These are phyloP conservation scores for Pyralis farinalis DNA, from an alignment of 2,888 invertebrate genomes.

Conservation along the genomic window DNA sequence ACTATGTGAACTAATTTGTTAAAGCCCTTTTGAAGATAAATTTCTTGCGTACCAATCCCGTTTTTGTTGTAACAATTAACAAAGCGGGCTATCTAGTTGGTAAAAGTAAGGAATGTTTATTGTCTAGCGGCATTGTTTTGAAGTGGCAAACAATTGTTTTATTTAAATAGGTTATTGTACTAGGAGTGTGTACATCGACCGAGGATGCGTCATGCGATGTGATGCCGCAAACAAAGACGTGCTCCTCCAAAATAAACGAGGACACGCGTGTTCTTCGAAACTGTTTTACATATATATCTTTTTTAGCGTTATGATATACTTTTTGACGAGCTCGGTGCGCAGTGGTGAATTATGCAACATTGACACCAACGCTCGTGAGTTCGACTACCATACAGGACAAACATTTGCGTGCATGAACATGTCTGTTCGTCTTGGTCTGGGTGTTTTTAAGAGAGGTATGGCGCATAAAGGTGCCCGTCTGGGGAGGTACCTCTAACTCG, in stretches of 20 bases:
- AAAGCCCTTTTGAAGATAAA: too few species aligned
- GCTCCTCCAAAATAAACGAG: slow-evolving; percentile 39
- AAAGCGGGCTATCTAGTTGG: neutral
- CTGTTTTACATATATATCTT: slow-evolving; percentile 11
- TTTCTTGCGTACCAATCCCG: too few species aligned
- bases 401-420: too few species aligned
- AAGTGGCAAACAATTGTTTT: slow-evolving; percentile 5
- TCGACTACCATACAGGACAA: too few species aligned
- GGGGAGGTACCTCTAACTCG: too few species aligned
- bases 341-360: too few species aligned
- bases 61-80: neutral
- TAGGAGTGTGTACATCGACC: slow-evolving; percentile 13
- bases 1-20: too few species aligned
- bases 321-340: too few species aligned
- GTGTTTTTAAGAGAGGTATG: too few species aligned
- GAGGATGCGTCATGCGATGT: slow-evolving; percentile 35
- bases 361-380: too few species aligned
- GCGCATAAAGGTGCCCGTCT: too few species aligned
- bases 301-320: slow-evolving; percentile 3
- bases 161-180: slow-evolving; percentile 17
- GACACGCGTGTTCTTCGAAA: slow-evolving; percentile 41
- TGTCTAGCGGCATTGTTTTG: neutral
- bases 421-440: too few species aligned
- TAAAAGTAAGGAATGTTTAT: neutral
- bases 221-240: slow-evolving; percentile 38